Evolutionary conservation across 2,888 invertebrate genomes (phyloP), one percentile per base, ranked within the genome.

Genomic region (Cynaeus angustus): DNA sequence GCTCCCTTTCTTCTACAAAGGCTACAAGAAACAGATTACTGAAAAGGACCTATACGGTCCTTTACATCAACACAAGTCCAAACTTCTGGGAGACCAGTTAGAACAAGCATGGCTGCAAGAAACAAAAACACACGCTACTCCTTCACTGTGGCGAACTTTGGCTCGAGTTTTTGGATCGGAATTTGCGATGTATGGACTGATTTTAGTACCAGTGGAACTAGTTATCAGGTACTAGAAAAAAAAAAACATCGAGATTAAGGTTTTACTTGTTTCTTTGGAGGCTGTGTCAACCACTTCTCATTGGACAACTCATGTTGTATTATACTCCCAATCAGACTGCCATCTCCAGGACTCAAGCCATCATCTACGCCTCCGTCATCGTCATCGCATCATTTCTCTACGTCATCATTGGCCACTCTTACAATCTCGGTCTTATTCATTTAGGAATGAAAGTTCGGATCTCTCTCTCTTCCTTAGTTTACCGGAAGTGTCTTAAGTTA

Each of bases 341-440:
- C 5, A 38, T 38, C 3, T 16, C 53, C 10, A 26, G 72, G 28
- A 53, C 68, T 65, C 74, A 80, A 72, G 80, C 79, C 8, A 79
- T 78, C 61, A 38, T 78, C 12, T 80, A 78, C 62, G 79, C 79
- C 4, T 68, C 74, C 6, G 50, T 73, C 3, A 75, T 81, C 30
- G 77, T 80, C n/a, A 12, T 79, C 1, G 70, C 75, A 0, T 76
- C 78, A 7, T 91, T 91, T 0, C 80, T 93, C 33, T 92, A 91
- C 78, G 91, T 94, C 12, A 86, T 96, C 4, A 72, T 81, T 3
- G 74, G 72, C 21, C 84, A 98, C 85, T 94, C 94, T 0, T 96
- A 94, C 82, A 95, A 97, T 91, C 90, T 96, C 88, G 92, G 91
- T 9, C 90, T 94, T 12, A 87, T 93, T 56, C 92, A 94, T 79